These are phyloP conservation scores for Proterorhinus semilunaris DNA, from an alignment of 2,113 vertebrate species.

Conservation along the genomic window DNA sequence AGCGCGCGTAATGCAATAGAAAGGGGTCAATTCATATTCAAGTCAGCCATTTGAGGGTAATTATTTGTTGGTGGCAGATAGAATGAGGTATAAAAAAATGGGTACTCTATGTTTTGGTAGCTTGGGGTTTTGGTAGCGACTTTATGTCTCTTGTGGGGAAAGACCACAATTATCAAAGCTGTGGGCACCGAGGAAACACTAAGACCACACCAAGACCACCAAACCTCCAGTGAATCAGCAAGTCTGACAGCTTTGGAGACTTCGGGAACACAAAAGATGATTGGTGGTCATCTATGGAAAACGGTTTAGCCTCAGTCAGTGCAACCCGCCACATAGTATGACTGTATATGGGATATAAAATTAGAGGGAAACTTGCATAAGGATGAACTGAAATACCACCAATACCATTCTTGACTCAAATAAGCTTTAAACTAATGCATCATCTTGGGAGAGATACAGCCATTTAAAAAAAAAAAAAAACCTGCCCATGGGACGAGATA, in stretches of 20 bases:
- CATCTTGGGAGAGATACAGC: conserved; percentile 42
- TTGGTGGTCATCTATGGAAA: neutral
- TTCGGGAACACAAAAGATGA: conserved; percentile 27
- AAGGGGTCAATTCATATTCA: neutral
- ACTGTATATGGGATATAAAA: too few species aligned
- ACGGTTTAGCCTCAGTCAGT: too few species aligned
- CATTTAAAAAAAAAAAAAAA: conserved; percentile 35
- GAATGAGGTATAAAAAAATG: conserved; percentile 39
- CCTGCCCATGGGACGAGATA: conserved; percentile 9
- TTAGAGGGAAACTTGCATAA: too few species aligned
- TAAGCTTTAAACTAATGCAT: conserved; percentile 32
- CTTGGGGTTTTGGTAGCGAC: conserved; percentile 73
- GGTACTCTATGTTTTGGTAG: conserved; percentile 43
- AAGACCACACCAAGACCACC: conserved; percentile 31
- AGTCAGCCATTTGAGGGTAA: conserved; percentile 28
- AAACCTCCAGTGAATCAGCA: conserved; percentile 51
- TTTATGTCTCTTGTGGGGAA: conserved; percentile 66
- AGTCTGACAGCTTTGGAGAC: conserved; percentile 33
- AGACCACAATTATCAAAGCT: conserved; percentile 61
- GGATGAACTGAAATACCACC: too few species aligned
- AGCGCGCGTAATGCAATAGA: neutral
- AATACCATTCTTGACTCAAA: too few species aligned
- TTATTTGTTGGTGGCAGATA: conserved; percentile 52
- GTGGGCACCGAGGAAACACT: conserved; percentile 35
- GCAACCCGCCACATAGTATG: too few species aligned